phyloP scores from a whole-genome alignment of 2,888 invertebrate genomes.

The Invenusta paracnida region DNA sequence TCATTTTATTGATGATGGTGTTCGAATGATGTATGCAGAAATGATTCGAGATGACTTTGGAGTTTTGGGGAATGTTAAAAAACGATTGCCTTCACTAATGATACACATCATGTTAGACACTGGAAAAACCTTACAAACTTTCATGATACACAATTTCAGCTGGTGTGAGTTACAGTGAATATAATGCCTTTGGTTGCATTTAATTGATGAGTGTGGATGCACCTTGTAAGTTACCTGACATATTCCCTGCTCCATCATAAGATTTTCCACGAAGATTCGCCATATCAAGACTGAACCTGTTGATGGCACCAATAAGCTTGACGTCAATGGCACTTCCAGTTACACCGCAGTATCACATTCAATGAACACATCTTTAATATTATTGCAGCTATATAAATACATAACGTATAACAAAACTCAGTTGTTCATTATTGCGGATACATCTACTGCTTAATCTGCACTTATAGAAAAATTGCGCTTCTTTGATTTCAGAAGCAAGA shows the following conservation, averaged over 20 bases:
- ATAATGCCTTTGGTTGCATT: not conserved
- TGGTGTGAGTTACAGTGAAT: too few relatives aligned
- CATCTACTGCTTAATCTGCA: not conserved
- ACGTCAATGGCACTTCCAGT: not conserved
- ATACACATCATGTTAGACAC: too few relatives aligned
- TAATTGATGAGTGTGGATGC: not conserved
- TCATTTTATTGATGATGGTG: too few relatives aligned
- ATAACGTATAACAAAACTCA: not conserved
- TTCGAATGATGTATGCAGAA: too few relatives aligned
- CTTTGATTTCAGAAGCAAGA: too few relatives aligned
- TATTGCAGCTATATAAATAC: not conserved
- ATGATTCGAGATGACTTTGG: too few relatives aligned
- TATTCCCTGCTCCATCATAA: not conserved
- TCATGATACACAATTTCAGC: too few relatives aligned
- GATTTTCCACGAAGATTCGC: not conserved
- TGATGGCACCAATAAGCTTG: not conserved
- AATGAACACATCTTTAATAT: not conserved
- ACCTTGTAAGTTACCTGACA: not conserved
- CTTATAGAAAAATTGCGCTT: not conserved
- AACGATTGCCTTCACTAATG: too few relatives aligned
- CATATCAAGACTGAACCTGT: not conserved
- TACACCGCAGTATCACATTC: not conserved
- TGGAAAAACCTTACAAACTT: too few relatives aligned
- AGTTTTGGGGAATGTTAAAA: too few relatives aligned
- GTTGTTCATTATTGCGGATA: not conserved